Conservation (phyloP, 2,113 vertebrate species). For the Neolamprologus tretocephalus region DNA sequence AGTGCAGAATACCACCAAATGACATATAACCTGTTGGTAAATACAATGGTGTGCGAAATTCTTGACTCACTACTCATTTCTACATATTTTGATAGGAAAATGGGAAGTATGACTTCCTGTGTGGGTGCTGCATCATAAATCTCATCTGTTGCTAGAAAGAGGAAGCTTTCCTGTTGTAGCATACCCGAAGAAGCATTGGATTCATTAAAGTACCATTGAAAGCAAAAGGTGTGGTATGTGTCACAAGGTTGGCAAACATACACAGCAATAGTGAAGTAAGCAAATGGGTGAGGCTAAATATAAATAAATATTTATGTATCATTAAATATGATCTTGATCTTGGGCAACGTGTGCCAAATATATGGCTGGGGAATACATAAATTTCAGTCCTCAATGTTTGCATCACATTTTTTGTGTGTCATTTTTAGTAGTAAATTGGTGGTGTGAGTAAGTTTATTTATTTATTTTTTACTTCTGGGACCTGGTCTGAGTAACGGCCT, state of each 20-base stretch:
- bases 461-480: background rate
- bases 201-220: background rate
- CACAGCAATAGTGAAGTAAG: background rate
- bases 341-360: background rate
- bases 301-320: background rate
- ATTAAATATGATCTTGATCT: background rate
- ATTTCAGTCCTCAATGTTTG: background rate
- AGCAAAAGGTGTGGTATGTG: background rate
- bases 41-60: background rate
- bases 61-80: background rate
- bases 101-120: background rate
- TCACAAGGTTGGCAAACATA: background rate
- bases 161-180: background rate
- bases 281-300: background rate
- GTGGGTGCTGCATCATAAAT: background rate
- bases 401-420: background rate
- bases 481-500: background rate
- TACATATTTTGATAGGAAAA: background rate
- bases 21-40: background rate
- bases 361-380: background rate
- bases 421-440: background rate
- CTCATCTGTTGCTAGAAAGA: background rate
- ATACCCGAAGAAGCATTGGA: background rate
- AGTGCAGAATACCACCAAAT: background rate
- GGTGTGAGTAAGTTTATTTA: background rate